A percentile compares a stretch with the other conserved stretches of the same genome.
Evolutionary conservation across 2,797 vertebrate genomes (phyloP).

Genomic region (Coreius guichenoti): DNA sequence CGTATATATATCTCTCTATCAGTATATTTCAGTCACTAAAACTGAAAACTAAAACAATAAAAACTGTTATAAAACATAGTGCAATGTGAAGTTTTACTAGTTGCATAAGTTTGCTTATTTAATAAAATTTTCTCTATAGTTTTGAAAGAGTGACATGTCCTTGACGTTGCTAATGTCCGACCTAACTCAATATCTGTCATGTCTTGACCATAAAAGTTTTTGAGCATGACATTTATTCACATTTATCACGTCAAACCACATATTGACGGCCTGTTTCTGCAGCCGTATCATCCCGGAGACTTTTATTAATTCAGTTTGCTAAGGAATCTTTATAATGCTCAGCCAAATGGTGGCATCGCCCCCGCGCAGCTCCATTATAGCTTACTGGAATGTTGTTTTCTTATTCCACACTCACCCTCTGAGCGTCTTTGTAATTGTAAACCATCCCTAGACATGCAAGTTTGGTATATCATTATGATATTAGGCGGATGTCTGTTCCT

Average conservation of each 20-base stretch:
- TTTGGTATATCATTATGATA: constrained; percentile 11
- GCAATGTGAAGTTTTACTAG: neutral
- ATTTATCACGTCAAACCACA: neutral
- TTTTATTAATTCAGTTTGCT: constrained; percentile 38
- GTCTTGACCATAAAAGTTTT: neutral
- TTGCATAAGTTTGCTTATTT: constrained; percentile 1
- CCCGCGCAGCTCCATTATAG: constrained; percentile 31
- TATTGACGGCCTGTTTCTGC: constrained; percentile 3
- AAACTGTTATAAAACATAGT: neutral
- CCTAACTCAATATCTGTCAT: constrained; percentile 8
- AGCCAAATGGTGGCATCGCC: constrained; percentile 34
- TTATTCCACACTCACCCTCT: constrained; percentile 10
- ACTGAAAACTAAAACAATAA: neutral
- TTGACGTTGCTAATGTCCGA: constrained; percentile 2
- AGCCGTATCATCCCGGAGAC: neutral
- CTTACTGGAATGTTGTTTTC: constrained; percentile 47
- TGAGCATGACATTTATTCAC: neutral
- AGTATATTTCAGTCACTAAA: neutral
- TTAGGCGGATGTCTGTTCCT: neutral
- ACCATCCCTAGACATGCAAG: constrained; percentile 7
- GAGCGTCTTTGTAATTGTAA: constrained; percentile 12
- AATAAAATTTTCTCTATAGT: neutral
- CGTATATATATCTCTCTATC: too few species aligned
- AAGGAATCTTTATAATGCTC: constrained; percentile 40
- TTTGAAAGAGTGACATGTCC: neutral